Evolutionary conservation across 2,113 vertebrate species (phyloP).

Genomic region (Oreotragus oreotragus): DNA sequence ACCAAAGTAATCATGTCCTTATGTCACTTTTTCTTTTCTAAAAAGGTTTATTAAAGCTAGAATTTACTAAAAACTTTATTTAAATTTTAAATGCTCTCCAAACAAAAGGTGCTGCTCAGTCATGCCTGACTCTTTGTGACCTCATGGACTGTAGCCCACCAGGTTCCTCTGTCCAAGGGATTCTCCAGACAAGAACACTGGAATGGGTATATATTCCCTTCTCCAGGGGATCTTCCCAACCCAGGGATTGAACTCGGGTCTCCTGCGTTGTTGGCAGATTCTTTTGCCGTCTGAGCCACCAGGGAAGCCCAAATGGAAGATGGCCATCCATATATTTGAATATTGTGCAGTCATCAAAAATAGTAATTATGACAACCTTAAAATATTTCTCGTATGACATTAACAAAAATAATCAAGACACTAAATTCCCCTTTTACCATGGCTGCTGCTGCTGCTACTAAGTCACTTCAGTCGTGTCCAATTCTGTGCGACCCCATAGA

Average conservation of each 20-base stretch:
- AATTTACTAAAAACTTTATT: background rate
- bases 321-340: background rate
- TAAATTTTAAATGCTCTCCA: background rate
- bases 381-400: background rate
- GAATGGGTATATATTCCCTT: background rate
- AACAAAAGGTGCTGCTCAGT: background rate
- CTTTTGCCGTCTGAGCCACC: background rate
- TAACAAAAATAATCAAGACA: background rate
- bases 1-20: background rate
- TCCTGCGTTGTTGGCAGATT: background rate
- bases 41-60: background rate
- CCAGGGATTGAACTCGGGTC: background rate
- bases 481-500: too few relatives aligned
- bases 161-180: background rate
- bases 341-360: background rate
- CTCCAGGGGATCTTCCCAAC: background rate
- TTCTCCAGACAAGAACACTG: background rate
- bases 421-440: background rate
- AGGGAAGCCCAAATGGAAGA: background rate
- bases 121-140: background rate
- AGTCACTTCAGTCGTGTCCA: too few relatives aligned
- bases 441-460: too few relatives aligned
- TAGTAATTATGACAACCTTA: background rate
- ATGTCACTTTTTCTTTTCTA: background rate
- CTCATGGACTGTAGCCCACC: background rate